Evolutionary conservation across 2,797 vertebrate species (phyloP).

Genomic region (Novumbra hubbsi): DNA sequence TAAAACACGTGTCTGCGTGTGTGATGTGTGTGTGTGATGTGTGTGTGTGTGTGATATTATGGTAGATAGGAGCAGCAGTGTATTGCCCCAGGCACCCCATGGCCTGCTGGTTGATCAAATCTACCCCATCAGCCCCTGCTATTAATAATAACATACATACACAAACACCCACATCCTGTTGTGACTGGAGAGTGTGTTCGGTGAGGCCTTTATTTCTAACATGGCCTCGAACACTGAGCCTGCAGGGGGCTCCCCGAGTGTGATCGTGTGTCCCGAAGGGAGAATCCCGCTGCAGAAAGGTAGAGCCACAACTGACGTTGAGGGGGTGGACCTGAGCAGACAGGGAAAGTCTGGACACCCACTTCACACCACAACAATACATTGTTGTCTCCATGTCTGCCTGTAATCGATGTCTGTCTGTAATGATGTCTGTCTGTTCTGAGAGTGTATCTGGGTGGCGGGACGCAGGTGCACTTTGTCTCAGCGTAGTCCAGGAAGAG

Average conservation of each 20-base stretch:
- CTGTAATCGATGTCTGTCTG: not conserved
- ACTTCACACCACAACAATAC: constrained; percentile 33
- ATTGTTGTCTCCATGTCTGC: constrained; percentile 6
- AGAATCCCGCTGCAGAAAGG: constrained; percentile 54
- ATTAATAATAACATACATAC: not conserved
- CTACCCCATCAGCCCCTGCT: not conserved
- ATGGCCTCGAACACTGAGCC: constrained; percentile 1
- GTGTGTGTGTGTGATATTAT: not conserved
- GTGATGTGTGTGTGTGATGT: no score
- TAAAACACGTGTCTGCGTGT: not conserved
- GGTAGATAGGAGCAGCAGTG: no score
- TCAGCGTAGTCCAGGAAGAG: constrained; percentile 63
- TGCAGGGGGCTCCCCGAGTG: not conserved
- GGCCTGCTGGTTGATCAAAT: not conserved
- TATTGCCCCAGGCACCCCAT: not conserved
- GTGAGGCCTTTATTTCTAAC: not conserved
- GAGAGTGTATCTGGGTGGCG: not conserved
- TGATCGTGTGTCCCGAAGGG: constrained; percentile 43
- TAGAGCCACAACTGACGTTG: constrained; percentile 47
- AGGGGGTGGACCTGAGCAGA: constrained; percentile 48
- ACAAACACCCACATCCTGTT: not conserved
- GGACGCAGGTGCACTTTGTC: constrained; percentile 49
- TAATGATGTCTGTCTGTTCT: not conserved
- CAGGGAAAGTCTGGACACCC: constrained; percentile 41
- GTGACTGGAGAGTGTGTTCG: not conserved